Base-by-base conservation (phyloP, 2,797 vertebrate species). In the Chanos chanos region DNA sequence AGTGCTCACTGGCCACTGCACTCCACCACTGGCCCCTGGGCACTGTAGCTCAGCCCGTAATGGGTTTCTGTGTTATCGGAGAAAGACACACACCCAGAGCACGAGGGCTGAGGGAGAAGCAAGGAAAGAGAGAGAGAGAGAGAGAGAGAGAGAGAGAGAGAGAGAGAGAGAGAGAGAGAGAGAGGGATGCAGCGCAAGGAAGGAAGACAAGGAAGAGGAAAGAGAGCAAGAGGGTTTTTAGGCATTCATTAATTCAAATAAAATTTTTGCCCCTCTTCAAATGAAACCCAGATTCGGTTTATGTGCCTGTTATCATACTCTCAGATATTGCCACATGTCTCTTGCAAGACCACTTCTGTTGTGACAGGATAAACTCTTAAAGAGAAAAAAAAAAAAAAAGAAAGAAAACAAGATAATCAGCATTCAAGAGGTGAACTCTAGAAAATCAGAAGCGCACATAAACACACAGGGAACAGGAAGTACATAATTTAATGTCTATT, bases 1-100 rank as follows among this genome's bases (percentile, higher is more conserved):
- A 40, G 21, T n/a, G n/a, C 5, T 22, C 18, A 18, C 5, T 43
- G 61, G 43, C 64, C 51, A 55, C 61, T 10, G 13, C 24, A 19
- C 25, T 30, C 18, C 36, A 21, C 39, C 16, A 6, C 54, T 45
- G 37, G 31, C 33, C 57, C 59, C 45, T 30, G 13, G 47, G 40
- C 44, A 22, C 58, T 48, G 15, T 39, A 39, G 57, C 43, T 30
- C 58, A 53, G 47, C 21, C 51, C 51, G 62, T 63, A 67, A 68
- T 61, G 50, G 49, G 44, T 59, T 60, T 45, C 36, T 58, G 61
- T 16, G 28, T 66, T 62, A 69, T 58, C 61, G 48, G 45, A 47
- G 22, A 76, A 58, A 68, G 36, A 64, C 57, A 79, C 61, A 71
- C 52, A 69, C 40, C 64, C 47, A 1, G 27, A 61, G 61, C 25